These are phyloP conservation scores for Hesperia comma DNA, from an alignment of 2,888 invertebrate species.

Conservation along the genomic window DNA sequence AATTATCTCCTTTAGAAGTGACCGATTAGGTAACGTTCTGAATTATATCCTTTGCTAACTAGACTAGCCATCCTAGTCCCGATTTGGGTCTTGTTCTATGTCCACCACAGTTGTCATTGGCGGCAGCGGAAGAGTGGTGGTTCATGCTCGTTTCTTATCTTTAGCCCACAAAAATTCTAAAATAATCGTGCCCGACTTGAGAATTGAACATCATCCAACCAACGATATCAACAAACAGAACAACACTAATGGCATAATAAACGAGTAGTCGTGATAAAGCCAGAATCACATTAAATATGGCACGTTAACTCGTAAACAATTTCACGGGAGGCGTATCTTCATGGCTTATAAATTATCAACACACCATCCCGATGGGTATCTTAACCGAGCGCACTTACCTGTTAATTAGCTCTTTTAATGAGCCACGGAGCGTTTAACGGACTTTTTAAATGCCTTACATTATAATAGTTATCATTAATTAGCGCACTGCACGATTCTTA, in stretches of 20 bases:
- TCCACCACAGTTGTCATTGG: too few species aligned
- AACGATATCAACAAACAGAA: too few species aligned
- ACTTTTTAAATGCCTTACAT: constrained; percentile 21
- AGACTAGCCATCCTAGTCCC: too few species aligned
- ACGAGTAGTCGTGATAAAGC: neutral
- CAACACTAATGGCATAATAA: neutral
- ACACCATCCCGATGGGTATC: constrained; percentile 21
- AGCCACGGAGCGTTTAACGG: constrained; percentile 25
- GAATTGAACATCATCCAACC: too few species aligned
- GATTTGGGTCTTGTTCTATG: too few species aligned
- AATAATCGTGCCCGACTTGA: too few species aligned
- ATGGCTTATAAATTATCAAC: constrained; percentile 27
- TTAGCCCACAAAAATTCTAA: too few species aligned
- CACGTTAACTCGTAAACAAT: constrained; percentile 6
- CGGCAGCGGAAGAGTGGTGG: too few species aligned
- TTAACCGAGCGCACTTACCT: constrained; percentile 7
- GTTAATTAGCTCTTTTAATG: constrained; percentile 27
- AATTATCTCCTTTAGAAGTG: too few species aligned
- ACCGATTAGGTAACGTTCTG: too few species aligned
- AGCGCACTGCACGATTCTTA: constrained; percentile 19
- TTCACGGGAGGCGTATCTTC: constrained; percentile 22
- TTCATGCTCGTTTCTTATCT: too few species aligned
- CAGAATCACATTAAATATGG: neutral
- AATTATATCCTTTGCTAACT: too few species aligned
- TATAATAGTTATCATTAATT: constrained; percentile 31